phyloP scores from a whole-genome alignment of 2,888 invertebrate species.

The Meganola albula region DNA sequence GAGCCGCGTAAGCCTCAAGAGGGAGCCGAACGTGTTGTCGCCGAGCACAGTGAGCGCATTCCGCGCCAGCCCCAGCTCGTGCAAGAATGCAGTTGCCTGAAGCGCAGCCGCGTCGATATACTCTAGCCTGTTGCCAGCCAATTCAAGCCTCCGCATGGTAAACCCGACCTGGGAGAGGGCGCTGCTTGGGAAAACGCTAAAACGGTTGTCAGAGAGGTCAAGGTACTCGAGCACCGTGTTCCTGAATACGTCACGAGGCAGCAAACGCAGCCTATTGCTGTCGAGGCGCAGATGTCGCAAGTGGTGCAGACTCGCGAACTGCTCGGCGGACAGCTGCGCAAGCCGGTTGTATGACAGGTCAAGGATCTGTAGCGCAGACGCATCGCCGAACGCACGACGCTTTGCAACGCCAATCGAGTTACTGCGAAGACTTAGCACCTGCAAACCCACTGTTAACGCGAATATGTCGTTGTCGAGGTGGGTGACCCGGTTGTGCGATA shows the following conservation, averaged over 20 bases:
- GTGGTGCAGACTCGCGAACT: constrained; percentile 75
- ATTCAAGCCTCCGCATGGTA: constrained; percentile 84
- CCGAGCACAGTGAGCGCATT: constrained; percentile 88
- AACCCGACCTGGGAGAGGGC: constrained; percentile 85
- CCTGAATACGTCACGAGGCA: constrained; percentile 85
- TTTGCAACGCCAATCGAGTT: constrained; percentile 82
- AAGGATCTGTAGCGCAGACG: constrained; percentile 40
- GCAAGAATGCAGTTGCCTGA: constrained; percentile 80
- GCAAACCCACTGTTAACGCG: constrained; percentile 35
- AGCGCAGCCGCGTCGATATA: constrained; percentile 90
- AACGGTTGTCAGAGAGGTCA: constrained; percentile 83
- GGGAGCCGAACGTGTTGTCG: constrained; percentile 87
- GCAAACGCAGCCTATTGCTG: constrained; percentile 81
- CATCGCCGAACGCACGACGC: constrained; percentile 81
- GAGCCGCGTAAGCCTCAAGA: constrained; percentile 82
- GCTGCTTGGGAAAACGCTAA: constrained; percentile 83
- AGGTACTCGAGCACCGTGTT: constrained; percentile 86
- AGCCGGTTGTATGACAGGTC: constrained; percentile 46
- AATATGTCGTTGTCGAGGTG: constrained; percentile 61
- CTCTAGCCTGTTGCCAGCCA: constrained; percentile 86
- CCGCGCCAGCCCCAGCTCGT: constrained; percentile 82
- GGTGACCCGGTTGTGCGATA: constrained; percentile 79
- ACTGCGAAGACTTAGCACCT: constrained; percentile 76
- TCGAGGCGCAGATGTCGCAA: constrained; percentile 82
- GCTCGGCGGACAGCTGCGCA: constrained; percentile 41